phyloP scores from a whole-genome alignment of 2,113 vertebrate species.

The Pedionomus torquatus region DNA sequence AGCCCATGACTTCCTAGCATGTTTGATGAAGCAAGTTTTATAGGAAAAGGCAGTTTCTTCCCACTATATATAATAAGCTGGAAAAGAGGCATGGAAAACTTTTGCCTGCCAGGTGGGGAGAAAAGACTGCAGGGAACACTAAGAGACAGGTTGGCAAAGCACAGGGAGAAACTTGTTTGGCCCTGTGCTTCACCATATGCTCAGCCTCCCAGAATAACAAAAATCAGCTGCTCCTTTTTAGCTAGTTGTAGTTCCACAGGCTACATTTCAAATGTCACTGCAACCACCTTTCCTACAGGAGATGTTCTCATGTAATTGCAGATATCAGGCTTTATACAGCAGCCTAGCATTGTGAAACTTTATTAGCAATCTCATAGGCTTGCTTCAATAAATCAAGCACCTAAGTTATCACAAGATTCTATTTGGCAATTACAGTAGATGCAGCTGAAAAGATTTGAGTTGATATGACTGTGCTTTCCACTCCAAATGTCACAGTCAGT shows the following conservation, averaged over 20 bases:
- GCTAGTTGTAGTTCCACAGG: background rate
- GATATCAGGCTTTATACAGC: background rate
- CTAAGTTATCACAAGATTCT: background rate
- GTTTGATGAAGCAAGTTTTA: background rate
- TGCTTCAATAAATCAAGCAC: background rate
- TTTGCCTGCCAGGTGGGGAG: background rate
- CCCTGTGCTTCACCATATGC: constrained; percentile 43
- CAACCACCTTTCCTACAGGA: background rate
- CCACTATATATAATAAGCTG: background rate
- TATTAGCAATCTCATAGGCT: background rate
- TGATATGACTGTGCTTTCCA: background rate
- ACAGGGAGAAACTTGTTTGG: background rate
- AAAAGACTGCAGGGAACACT: background rate
- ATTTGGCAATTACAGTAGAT: background rate
- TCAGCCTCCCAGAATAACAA: constrained; percentile 41
- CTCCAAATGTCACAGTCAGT: background rate
- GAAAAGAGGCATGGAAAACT: background rate
- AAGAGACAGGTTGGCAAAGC: constrained; percentile 2
- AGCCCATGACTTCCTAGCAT: background rate
- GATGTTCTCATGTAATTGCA: background rate
- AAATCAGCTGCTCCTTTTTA: constrained; percentile 37
- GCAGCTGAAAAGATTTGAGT: background rate
- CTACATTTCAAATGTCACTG: constrained; percentile 2
- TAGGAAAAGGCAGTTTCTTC: background rate
- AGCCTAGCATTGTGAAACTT: background rate